phyloP scores from a whole-genome alignment of 2,888 invertebrate species.

The Cryptocephalus primarius region DNA sequence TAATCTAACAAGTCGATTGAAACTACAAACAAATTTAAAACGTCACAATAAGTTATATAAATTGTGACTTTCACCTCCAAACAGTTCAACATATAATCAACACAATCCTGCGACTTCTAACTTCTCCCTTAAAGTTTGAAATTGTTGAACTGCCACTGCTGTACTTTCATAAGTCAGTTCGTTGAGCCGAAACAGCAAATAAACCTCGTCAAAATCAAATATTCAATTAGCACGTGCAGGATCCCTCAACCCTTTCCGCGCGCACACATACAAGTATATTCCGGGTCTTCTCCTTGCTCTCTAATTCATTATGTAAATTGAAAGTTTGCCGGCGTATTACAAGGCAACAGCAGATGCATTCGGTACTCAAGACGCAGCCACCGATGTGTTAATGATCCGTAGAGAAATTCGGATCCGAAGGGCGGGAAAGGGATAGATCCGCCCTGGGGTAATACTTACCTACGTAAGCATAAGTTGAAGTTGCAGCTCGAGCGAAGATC shows the following conservation, averaged over 20 bases:
- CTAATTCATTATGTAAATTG: constrained; percentile 1
- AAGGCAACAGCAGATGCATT: constrained; percentile 1
- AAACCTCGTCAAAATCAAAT: too few relatives aligned
- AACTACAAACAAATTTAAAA: too few relatives aligned
- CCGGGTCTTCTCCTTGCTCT: not conserved
- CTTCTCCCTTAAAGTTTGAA: too few relatives aligned
- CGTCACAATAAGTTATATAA: too few relatives aligned
- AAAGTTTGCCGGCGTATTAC: constrained; percentile 1
- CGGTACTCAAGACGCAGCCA: constrained; percentile 3
- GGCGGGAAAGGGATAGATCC: not conserved
- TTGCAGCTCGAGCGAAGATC: not conserved
- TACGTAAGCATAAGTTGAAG: too few relatives aligned
- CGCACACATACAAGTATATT: not conserved
- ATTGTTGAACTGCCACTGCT: too few relatives aligned
- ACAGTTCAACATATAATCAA: too few relatives aligned
- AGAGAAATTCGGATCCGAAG: constrained; percentile 2
- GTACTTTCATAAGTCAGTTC: too few relatives aligned
- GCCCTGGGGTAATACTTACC: not conserved
- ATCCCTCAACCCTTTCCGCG: not conserved
- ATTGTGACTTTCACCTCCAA: too few relatives aligned
- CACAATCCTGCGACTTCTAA: too few relatives aligned
- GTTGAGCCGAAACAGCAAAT: too few relatives aligned
- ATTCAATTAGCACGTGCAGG: not conserved
- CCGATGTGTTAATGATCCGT: constrained; percentile 5
- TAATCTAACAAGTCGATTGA: too few relatives aligned